phyloP scores from a whole-genome alignment of 2,888 invertebrate genomes.

The Trissolcus brochymenae region DNA sequence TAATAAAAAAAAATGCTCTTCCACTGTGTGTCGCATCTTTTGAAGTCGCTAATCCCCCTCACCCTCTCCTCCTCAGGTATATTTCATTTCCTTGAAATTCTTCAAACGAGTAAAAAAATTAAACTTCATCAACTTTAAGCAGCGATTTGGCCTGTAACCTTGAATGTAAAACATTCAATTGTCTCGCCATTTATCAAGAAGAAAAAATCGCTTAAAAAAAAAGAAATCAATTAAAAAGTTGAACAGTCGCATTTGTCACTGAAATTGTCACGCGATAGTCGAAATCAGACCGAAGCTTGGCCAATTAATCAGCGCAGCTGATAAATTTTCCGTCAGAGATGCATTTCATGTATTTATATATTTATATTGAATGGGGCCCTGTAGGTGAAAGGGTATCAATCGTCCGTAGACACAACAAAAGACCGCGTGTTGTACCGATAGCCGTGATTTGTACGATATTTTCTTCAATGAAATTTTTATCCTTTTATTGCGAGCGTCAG shows the following conservation, averaged over 20 bases:
- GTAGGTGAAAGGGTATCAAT: constrained; percentile 30
- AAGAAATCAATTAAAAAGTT: too few species aligned
- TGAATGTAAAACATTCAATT: too few species aligned
- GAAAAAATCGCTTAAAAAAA: too few species aligned
- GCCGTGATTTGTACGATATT: constrained; percentile 3
- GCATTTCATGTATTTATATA: constrained; percentile 13
- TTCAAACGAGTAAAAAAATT: too few species aligned
- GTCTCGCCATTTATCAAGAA: background rate
- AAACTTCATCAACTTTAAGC: too few species aligned
- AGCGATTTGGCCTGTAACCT: too few species aligned
- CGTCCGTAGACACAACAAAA: constrained; percentile 35
- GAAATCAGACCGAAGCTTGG: constrained; percentile 28
- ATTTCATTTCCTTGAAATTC: too few species aligned
- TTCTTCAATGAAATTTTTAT: constrained; percentile 25
- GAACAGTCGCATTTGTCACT: constrained; percentile 15
- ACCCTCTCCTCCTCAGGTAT: too few species aligned
- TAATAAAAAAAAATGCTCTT: too few species aligned
- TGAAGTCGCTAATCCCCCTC: too few species aligned
- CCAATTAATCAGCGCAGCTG: constrained; percentile 26
- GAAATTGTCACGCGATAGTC: constrained; percentile 23
- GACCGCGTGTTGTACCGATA: constrained; percentile 5
- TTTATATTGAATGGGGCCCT: constrained; percentile 16
- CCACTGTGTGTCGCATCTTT: too few species aligned
- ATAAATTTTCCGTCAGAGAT: constrained; percentile 23
- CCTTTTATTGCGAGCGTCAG: background rate